Conservation (phyloP, 2,797 vertebrate genomes). For the Mycteria americana region DNA sequence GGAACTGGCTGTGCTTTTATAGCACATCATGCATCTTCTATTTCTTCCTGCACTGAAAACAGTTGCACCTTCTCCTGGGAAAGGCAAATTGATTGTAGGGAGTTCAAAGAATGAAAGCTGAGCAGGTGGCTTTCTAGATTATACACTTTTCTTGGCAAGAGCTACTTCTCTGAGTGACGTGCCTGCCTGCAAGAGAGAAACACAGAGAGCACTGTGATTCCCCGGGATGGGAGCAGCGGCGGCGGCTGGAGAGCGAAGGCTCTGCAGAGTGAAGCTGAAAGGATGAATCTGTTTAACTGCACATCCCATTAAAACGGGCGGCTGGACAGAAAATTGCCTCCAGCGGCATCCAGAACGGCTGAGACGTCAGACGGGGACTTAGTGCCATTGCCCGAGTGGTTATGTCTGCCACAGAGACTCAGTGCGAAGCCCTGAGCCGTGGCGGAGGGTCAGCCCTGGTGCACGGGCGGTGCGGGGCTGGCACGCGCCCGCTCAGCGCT, state of each 20-base stretch:
- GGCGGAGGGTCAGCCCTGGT: neutral
- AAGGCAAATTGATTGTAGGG: constrained; percentile 19
- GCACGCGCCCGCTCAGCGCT: fast-evolving
- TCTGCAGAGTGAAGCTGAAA: constrained; percentile 39
- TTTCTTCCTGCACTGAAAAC: neutral
- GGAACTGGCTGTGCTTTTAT: neutral
- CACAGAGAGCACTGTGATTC: neutral
- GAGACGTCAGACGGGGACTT: neutral
- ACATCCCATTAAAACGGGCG: neutral
- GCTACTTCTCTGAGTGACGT: neutral
- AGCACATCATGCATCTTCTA: neutral
- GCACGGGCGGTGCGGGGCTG: fast-evolving
- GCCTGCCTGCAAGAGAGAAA: neutral
- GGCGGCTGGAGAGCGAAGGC: neutral
- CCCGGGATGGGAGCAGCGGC: neutral
- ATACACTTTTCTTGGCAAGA: constrained; percentile 27
- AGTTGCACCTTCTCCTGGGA: constrained; percentile 10
- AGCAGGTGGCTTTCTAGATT: constrained; percentile 50
- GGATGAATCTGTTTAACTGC: constrained; percentile 29
- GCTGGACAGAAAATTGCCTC: constrained; percentile 27
- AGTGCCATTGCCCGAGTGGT: neutral
- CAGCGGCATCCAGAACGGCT: neutral
- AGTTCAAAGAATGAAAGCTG: neutral
- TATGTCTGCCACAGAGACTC: neutral
- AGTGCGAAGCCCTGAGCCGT: neutral